Conservation (phyloP, 2,888 invertebrate genomes). For the Lepas anatifera region DNA sequence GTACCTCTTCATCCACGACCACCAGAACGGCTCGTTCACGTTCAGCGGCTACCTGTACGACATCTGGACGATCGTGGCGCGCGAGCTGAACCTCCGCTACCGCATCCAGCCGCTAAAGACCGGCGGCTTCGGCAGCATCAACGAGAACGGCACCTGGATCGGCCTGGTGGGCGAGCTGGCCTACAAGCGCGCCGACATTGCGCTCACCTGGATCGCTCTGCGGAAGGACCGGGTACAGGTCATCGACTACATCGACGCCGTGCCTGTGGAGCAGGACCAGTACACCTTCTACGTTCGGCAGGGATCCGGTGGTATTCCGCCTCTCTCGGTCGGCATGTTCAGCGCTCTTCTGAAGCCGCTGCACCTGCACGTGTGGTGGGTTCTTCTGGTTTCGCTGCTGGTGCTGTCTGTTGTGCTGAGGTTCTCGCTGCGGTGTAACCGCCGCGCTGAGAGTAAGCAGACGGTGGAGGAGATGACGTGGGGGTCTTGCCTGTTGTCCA, state of each 20-base stretch:
- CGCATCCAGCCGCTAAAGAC: constrained; percentile 13
- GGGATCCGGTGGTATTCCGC: not conserved
- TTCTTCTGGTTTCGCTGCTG: not conserved
- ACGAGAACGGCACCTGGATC: constrained; percentile 21
- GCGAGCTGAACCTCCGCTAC: constrained; percentile 21
- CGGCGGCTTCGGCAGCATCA: constrained; percentile 19
- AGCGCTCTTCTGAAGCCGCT: not conserved
- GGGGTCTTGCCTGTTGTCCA: not conserved
- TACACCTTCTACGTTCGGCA: not conserved
- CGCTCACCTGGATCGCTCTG: not conserved
- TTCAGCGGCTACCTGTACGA: constrained; percentile 10
- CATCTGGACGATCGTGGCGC: constrained; percentile 18
- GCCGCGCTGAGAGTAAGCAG: not conserved
- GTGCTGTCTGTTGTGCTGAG: not conserved
- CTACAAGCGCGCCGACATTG: constrained; percentile 8
- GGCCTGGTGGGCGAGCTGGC: constrained; percentile 23
- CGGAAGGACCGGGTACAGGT: not conserved
- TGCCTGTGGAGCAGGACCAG: not conserved
- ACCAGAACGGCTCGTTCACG: not conserved
- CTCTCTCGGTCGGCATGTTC: not conserved
- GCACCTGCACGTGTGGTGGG: not conserved
- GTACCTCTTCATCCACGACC: not conserved
- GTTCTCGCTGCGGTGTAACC: not conserved
- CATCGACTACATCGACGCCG: not conserved
- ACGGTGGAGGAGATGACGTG: not conserved